Conservation (phyloP, 2,113 vertebrate species). For the Gobius niger region DNA sequence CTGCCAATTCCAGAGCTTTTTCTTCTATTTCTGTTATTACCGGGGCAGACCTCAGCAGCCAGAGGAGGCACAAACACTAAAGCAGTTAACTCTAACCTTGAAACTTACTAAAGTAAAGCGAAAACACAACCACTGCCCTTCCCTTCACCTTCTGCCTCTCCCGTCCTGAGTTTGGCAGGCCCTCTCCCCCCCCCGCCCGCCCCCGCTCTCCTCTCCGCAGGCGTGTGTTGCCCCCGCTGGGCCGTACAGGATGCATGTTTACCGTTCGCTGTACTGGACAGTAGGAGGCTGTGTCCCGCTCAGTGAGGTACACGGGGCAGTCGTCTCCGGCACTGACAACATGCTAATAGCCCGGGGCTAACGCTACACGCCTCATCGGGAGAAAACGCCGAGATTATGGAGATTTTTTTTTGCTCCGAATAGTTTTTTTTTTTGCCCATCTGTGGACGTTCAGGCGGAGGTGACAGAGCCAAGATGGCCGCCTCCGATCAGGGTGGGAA, state of each 20-base stretch:
- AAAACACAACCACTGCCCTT: not conserved
- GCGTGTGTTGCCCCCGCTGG: slow-evolving; percentile 1
- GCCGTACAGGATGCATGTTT: not conserved
- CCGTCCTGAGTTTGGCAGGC: too few species aligned
- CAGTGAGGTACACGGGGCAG: not conserved
- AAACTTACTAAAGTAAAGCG: too few species aligned
- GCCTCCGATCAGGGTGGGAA: slow-evolving; percentile 23
- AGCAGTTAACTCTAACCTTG: too few species aligned
- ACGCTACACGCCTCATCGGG: not conserved
- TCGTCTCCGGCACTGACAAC: not conserved
- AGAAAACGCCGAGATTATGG: slow-evolving; percentile 51
- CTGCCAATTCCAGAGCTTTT: too few species aligned
- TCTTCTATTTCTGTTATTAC: too few species aligned
- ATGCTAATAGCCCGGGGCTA: not conserved
- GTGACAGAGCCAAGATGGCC: slow-evolving; percentile 51
- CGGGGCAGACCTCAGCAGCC: too few species aligned
- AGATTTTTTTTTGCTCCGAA: slow-evolving; percentile 63
- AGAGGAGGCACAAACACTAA: too few species aligned
- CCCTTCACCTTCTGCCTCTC: not conserved
- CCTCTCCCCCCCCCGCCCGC: not conserved
- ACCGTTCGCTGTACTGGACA: not conserved
- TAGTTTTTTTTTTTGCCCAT: slow-evolving; percentile 60
- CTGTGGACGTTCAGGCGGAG: slow-evolving; percentile 57
- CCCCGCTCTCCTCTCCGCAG: not conserved
- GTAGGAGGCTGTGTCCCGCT: not conserved